Evolutionary conservation across 2,888 invertebrate species (phyloP).

Genomic region (Caenorhabditis drosophilae): DNA sequence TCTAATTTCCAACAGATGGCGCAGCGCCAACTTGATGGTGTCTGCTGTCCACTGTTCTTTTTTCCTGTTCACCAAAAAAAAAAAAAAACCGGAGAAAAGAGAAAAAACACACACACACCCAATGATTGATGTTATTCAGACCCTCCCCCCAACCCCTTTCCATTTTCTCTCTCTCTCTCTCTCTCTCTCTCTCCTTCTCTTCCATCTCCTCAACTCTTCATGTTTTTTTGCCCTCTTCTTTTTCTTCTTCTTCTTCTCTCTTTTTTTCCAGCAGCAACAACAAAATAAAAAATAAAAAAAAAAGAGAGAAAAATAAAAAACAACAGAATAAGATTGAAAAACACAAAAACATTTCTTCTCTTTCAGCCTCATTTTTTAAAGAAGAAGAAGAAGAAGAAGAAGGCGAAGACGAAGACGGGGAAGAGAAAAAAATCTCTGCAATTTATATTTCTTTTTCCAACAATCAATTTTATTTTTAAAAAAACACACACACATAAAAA

Average conservation of each 20-base stretch:
- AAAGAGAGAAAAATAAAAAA: neutral
- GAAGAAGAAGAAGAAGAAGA: slow-evolving; percentile 8
- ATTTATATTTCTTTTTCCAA: too few species aligned
- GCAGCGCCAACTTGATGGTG: too few species aligned
- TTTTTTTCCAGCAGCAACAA: neutral
- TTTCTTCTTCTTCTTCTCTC: neutral
- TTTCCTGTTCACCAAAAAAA: neutral
- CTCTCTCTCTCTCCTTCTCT: neutral
- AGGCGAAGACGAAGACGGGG: too few species aligned
- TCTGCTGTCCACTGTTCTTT: too few species aligned
- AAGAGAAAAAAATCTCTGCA: too few species aligned
- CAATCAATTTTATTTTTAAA: too few species aligned
- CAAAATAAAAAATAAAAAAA: neutral
- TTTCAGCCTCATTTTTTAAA: neutral
- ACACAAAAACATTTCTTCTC: slow-evolving; percentile 41
- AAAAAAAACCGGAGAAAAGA: too few species aligned
- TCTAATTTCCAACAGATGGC: too few species aligned
- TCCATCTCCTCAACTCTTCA: neutral
- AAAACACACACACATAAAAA: too few species aligned
- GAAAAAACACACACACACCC: too few species aligned
- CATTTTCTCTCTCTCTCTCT: neutral
- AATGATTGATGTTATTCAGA: too few species aligned
- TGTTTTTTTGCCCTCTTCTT: neutral
- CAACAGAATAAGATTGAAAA: neutral
- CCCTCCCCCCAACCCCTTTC: neutral